Evolutionary conservation across 2,113 vertebrate species (phyloP), one percentile per base, ranked within the genome.

Genomic region (Catharus fuscescens): DNA sequence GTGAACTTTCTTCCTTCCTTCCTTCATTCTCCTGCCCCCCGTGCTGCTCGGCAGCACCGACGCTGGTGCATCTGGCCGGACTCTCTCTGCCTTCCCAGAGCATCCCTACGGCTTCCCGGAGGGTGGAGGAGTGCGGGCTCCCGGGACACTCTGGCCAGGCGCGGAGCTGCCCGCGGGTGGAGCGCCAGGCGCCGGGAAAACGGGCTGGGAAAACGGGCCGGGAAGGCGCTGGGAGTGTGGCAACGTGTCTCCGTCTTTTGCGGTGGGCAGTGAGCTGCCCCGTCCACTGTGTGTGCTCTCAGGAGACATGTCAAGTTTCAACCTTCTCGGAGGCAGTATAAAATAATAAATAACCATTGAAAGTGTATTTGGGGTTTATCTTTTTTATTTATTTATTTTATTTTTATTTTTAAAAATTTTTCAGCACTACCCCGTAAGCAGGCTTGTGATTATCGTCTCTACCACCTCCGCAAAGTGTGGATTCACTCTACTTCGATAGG

Each of bases 211-310:
- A 18, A 32, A n/a, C 0, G 18, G 18, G 15, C 14, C 15, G 8
- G 12, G 8, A 28, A 9, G 24, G 9, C 7, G 1, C 48, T 13
- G 14, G 13, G 18, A 80, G 34, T 2, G 8, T 1, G 45, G 36
- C 32, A 3, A 3, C 1, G 2, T 7, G 6, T 11, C 53, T 26
- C 11, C 20, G 1, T 8, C 52, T 2, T 4, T 24, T 23, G 4
- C 4, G 7, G 66, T 29, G 42, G 42, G 47, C 28, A 5, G 0
- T 1, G 16, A 5, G 1, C 40, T 4, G 60, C 42, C 12, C 38
- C 8, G 4, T 23, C 14, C 7, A 7, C 14, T 32, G 9, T 10
- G 0, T 7, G 0, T 10, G 34, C 17, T 29, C 7, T 21, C 34
- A 8, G 42, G 31, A 36, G 48, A 6, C 28, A 3, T 8, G 19